These are phyloP conservation scores for Pemphredon lugubris DNA, from an alignment of 2,888 invertebrate genomes.

Conservation along the genomic window DNA sequence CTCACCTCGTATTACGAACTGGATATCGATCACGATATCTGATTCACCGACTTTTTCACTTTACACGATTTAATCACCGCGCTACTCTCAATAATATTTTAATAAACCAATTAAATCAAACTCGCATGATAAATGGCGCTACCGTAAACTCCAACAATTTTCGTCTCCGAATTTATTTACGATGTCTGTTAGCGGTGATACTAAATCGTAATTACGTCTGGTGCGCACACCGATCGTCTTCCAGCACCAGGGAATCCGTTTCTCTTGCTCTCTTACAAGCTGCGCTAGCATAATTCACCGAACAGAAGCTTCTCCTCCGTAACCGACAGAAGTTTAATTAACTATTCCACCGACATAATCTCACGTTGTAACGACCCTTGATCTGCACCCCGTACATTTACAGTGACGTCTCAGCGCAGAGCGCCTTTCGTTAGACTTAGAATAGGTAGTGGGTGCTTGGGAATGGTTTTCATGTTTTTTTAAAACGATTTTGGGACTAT, in stretches of 20 bases:
- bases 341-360: not conserved
- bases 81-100: constrained; percentile 17
- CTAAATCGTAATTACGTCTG: constrained; percentile 70
- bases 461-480: too few relatives aligned
- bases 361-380: not conserved
- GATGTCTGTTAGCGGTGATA: constrained; percentile 47
- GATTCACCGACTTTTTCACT: too few relatives aligned
- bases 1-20: too few relatives aligned
- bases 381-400: too few relatives aligned
- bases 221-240: constrained; percentile 52
- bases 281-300: not conserved
- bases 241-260: constrained; percentile 22
- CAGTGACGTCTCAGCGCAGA: too few relatives aligned
- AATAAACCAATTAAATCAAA: constrained; percentile 36
- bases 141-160: constrained; percentile 27
- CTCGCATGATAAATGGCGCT: constrained; percentile 18
- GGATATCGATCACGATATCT: too few relatives aligned
- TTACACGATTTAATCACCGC: constrained; percentile 10
- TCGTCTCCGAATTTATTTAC: constrained; percentile 49
- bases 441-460: too few relatives aligned
- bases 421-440: too few relatives aligned
- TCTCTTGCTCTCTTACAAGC: not conserved
- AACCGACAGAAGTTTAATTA: not conserved
- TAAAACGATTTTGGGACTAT: too few relatives aligned
- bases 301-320: too few relatives aligned